A percentile compares a stretch with the other conserved stretches of the same genome.
These are phyloP conservation scores for Lycaena phlaeas DNA, from an alignment of 2,888 invertebrate species.

Conservation along the genomic window DNA sequence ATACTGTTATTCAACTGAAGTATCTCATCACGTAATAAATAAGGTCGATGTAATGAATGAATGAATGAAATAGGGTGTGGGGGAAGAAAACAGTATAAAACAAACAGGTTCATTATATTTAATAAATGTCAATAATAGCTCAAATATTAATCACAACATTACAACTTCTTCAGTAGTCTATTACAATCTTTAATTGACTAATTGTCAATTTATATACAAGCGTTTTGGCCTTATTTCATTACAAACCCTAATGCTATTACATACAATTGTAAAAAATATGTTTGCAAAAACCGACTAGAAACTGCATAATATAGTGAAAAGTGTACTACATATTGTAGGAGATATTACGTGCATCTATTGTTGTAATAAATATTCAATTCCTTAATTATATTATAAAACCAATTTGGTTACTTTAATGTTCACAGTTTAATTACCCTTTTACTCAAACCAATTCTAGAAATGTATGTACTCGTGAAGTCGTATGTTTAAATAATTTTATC, in stretches of 20 bases:
- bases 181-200: constrained; percentile 4
- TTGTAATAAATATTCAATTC: not conserved
- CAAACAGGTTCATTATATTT: constrained; percentile 60
- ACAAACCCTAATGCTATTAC: not conserved
- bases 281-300: constrained; percentile 1
- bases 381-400: too few species aligned
- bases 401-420: too few species aligned
- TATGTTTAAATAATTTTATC: too few species aligned
- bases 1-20: constrained; percentile 7
- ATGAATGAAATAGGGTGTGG: not conserved
- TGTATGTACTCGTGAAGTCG: too few species aligned
- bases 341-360: too few species aligned
- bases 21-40: constrained; percentile 3
- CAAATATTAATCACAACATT: constrained; percentile 6
- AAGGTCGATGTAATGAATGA: not conserved
- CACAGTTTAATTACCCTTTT: too few species aligned
- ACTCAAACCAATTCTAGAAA: too few species aligned
- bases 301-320: too few species aligned
- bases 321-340: too few species aligned
- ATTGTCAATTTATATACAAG: constrained; percentile 1
- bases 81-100: constrained; percentile 22
- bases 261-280: not conserved
- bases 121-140: constrained; percentile 12
- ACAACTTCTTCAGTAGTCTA: not conserved
- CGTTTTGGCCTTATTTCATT: not conserved